phyloP scores from a whole-genome alignment of 1,140 invertebrate species.

The Penaeus chinensis region DNA sequence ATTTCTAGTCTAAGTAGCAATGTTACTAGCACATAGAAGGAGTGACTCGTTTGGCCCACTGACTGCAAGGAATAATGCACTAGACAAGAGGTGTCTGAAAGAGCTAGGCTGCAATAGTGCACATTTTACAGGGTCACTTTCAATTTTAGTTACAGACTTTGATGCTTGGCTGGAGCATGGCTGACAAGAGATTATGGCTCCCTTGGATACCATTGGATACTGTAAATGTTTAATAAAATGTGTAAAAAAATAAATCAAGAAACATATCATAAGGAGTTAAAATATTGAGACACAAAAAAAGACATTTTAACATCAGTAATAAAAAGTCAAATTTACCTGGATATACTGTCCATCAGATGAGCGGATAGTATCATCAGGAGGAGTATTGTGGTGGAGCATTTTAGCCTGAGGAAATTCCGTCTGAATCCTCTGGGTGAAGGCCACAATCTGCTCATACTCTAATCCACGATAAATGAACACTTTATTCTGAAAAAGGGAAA shows the following conservation, averaged over 20 bases:
- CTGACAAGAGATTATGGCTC: no score
- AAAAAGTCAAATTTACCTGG: constrained; percentile 46
- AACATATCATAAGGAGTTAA: neutral
- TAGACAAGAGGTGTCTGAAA: no score
- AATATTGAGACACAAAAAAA: neutral
- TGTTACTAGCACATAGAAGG: no score
- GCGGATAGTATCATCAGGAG: constrained; percentile 86
- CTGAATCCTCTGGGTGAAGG: constrained; percentile 93
- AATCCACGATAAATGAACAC: constrained; percentile 96
- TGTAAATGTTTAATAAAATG: no score
- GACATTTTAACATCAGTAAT: neutral
- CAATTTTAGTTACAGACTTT: no score
- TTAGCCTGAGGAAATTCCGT: constrained; percentile 92
- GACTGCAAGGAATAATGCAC: no score
- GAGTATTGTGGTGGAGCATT: constrained; percentile 90
- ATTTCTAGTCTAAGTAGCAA: no score
- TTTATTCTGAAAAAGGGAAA: constrained; percentile 81
- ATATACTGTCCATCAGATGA: constrained; percentile 87
- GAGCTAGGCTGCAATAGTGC: no score
- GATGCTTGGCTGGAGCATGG: no score
- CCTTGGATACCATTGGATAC: no score
- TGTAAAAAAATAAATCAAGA: neutral
- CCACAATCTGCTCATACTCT: constrained; percentile 94
- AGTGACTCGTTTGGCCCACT: no score
- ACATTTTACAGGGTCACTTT: no score